phyloP scores from a whole-genome alignment of 2,888 invertebrate genomes.

The Andrena praecox region DNA sequence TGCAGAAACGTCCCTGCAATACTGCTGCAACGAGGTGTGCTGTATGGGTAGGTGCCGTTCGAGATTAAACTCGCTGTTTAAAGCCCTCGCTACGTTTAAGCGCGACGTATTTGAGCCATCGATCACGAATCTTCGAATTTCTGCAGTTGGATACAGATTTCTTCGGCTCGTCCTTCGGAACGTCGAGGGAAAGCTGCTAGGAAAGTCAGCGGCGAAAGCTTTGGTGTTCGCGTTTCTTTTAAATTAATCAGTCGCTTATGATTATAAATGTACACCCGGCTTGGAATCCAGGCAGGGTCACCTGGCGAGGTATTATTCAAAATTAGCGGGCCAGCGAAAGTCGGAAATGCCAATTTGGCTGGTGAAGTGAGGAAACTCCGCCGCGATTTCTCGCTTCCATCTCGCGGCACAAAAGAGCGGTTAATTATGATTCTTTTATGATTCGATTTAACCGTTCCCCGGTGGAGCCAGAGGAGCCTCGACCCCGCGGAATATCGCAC shows the following conservation, averaged over 20 bases:
- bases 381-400: conserved; percentile 69
- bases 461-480: conserved; percentile 74
- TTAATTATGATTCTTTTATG: conserved; percentile 85
- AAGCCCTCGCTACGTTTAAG: too few species aligned
- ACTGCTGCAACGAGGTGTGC: too few species aligned
- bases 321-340: conserved; percentile 75
- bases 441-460: conserved; percentile 82
- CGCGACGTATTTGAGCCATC: too few species aligned
- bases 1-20: too few species aligned
- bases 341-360: conserved; percentile 79
- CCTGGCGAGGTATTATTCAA: conserved; percentile 73
- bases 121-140: neutral
- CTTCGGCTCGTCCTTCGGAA: neutral
- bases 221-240: conserved; percentile 7
- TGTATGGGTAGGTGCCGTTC: too few species aligned
- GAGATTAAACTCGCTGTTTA: too few species aligned
- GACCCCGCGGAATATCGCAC: conserved; percentile 76
- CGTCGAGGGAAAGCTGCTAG: neutral
- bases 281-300: conserved; percentile 40
- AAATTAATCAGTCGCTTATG: conserved; percentile 35
- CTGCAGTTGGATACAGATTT: neutral
- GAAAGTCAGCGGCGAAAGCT: neutral
- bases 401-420: conserved; percentile 80
- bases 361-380: conserved; percentile 34
- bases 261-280: conserved; percentile 59